Percentiles rank a stretch among this genome's conserved stretches.
These are phyloP conservation scores for Drosophila kohkoa DNA, from an alignment of 1,140 invertebrate species.

Conservation along the genomic window DNA sequence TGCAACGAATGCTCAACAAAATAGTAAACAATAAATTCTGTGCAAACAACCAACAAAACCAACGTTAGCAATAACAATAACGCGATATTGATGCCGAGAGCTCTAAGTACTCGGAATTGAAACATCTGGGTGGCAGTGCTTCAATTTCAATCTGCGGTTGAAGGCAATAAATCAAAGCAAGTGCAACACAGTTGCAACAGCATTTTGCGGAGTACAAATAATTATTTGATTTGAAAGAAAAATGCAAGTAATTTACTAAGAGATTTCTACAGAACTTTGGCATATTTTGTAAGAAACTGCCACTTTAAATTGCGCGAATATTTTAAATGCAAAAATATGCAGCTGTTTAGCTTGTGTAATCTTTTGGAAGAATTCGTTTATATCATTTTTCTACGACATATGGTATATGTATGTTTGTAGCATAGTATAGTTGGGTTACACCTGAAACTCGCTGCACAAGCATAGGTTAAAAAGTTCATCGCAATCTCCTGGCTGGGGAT, in stretches of 20 bases:
- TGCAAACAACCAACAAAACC: background rate
- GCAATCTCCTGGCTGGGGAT: background rate
- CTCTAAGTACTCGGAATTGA: constrained; percentile 3
- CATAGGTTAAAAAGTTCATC: constrained; percentile 20
- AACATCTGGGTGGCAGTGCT: constrained; percentile 21
- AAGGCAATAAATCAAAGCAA: background rate
- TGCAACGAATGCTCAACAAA: constrained; percentile 18
- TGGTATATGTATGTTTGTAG: background rate
- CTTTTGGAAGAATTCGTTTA: constrained; percentile 13
- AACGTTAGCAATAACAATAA: constrained; percentile 1
- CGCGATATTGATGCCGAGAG: background rate
- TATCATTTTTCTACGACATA: background rate
- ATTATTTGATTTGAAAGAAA: background rate
- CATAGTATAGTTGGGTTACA: background rate
- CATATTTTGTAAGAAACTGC: background rate
- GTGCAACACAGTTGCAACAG: constrained; percentile 10
- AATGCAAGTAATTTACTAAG: constrained; percentile 1
- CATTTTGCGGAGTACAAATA: background rate
- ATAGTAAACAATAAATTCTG: constrained; percentile 31
- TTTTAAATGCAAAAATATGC: background rate
- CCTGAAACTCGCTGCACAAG: constrained; percentile 8
- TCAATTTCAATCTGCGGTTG: constrained; percentile 26
- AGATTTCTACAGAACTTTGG: background rate
- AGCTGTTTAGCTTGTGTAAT: constrained; percentile 10
- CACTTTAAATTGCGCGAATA: background rate